Percentiles rank a stretch among this genome's conserved stretches.
phyloP scores from a whole-genome alignment of 2,113 vertebrate genomes.

The Platysteira castanea region DNA sequence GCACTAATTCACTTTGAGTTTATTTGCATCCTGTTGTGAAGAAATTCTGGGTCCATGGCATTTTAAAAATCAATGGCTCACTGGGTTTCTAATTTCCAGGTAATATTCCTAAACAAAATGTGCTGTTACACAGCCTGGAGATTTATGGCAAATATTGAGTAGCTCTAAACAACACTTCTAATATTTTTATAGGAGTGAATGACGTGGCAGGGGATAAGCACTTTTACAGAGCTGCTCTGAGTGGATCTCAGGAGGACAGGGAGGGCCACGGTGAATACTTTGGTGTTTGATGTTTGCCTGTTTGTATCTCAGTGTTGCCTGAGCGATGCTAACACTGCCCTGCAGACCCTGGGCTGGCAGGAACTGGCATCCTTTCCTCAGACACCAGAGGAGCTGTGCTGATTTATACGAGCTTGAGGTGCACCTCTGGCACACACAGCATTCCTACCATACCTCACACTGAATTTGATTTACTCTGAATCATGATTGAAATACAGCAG shows the following conservation, averaged over 20 bases:
- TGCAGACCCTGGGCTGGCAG: neutral
- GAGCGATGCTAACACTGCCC: neutral
- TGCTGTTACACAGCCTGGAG: neutral
- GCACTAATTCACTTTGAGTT: slow-evolving; percentile 19
- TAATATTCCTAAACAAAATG: slow-evolving; percentile 11
- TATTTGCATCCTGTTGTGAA: slow-evolving; percentile 22
- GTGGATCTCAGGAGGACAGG: neutral
- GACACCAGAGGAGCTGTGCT: neutral
- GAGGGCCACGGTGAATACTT: neutral
- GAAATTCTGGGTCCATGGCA: neutral
- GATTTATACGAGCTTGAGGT: neutral
- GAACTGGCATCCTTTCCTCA: neutral
- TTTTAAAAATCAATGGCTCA: slow-evolving; percentile 25
- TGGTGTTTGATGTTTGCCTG: neutral
- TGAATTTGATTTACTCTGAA: slow-evolving; percentile 25
- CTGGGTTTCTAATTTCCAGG: slow-evolving; percentile 33
- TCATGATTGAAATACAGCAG: slow-evolving; percentile 1
- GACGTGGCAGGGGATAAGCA: neutral
- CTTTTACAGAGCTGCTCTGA: neutral
- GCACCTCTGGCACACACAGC: neutral
- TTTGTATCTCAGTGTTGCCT: neutral
- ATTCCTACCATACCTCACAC: neutral
- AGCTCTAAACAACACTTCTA: neutral
- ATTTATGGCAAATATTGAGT: neutral
- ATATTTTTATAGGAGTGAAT: neutral